Conservation (phyloP, 2,113 vertebrate species). For the Apaloderma vittatum region DNA sequence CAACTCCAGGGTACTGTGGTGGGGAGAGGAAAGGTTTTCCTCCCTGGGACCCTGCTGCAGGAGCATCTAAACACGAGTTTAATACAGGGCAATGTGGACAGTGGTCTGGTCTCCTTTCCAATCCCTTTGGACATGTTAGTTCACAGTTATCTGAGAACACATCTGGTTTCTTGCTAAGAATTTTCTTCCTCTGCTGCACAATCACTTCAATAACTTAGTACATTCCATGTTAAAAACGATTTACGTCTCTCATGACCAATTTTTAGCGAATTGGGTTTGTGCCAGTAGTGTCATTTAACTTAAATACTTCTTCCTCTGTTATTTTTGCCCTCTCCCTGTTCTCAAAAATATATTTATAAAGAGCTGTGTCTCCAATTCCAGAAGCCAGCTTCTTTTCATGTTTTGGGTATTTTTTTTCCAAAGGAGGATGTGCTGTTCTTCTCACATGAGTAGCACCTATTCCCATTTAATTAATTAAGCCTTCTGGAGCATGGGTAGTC, state of each 20-base stretch:
- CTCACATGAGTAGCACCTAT: fast-evolving
- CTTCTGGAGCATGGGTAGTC: not conserved
- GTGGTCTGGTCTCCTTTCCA: not conserved
- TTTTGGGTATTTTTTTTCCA: not conserved
- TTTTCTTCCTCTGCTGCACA: not conserved
- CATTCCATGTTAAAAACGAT: not conserved
- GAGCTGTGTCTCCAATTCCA: not conserved
- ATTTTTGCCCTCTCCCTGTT: not conserved
- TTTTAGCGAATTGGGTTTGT: not conserved
- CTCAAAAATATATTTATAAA: not conserved
- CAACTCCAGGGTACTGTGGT: fast-evolving
- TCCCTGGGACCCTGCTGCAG: not conserved
- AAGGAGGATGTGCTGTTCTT: not conserved
- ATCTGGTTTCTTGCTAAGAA: not conserved
- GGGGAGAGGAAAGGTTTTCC: not conserved
- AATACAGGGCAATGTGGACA: not conserved
- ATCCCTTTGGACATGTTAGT: not conserved
- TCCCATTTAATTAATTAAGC: not conserved
- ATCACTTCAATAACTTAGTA: not conserved
- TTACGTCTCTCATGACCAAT: not conserved
- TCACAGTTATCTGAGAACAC: not conserved
- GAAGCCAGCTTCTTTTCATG: not conserved
- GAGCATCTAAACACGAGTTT: fast-evolving
- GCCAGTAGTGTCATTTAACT: not conserved
- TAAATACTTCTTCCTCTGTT: not conserved